Conservation (phyloP, 2,113 vertebrate genomes). For the Columba livia region DNA sequence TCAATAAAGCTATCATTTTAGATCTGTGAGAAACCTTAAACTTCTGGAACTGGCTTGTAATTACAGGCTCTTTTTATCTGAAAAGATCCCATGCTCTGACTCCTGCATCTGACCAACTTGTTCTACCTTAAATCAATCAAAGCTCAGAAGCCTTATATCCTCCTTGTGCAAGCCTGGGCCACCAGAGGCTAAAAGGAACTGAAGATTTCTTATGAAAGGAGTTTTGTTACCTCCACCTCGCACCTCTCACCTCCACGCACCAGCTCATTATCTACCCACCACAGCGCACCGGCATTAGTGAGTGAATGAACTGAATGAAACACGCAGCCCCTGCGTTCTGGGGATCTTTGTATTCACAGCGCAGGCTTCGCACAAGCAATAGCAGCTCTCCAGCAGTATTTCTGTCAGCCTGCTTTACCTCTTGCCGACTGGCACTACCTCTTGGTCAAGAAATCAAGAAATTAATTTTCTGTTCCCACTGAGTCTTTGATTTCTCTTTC, state of each 20-base stretch:
- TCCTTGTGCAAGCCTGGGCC: not conserved
- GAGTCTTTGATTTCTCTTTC: not conserved
- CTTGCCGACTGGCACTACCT: not conserved
- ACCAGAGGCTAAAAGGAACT: not conserved
- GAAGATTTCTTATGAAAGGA: not conserved
- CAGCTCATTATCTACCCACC: not conserved
- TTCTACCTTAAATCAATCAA: conserved; percentile 36
- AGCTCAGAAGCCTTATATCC: not conserved
- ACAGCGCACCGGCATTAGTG: not conserved
- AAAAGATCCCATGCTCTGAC: not conserved
- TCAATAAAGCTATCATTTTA: not conserved
- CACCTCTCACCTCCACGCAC: not conserved
- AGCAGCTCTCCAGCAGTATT: not conserved
- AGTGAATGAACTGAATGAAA: not conserved
- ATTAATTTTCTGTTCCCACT: not conserved
- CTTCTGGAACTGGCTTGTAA: not conserved
- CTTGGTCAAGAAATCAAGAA: not conserved
- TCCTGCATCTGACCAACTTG: conserved; percentile 8
- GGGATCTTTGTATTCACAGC: not conserved
- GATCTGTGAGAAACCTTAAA: not conserved
- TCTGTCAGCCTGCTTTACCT: not conserved
- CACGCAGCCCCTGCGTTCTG: not conserved
- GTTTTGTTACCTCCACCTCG: not conserved
- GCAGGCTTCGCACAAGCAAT: fast-evolving
- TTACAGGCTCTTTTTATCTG: not conserved